phyloP scores from a whole-genome alignment of 2,797 vertebrate species.

The Bradypus variegatus region DNA sequence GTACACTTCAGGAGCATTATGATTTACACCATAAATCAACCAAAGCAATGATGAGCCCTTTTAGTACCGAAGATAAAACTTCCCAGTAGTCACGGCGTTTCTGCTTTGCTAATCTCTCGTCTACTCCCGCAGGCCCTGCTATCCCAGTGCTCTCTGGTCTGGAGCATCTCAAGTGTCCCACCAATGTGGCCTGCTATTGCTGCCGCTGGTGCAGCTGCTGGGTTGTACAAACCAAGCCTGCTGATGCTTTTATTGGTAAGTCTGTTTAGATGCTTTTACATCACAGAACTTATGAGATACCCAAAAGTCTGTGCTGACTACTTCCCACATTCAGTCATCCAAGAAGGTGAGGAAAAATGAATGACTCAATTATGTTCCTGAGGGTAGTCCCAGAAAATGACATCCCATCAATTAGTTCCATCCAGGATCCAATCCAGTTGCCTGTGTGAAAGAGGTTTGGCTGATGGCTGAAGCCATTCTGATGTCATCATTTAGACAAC shows the following conservation, averaged over 20 bases:
- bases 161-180: background rate
- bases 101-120: background rate
- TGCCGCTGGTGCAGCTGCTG: background rate
- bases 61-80: conserved; percentile 19
- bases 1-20: background rate
- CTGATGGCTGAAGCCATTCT: background rate
- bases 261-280: background rate
- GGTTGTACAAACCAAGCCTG: background rate
- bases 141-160: background rate
- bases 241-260: background rate
- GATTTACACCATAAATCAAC: background rate
- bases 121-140: background rate
- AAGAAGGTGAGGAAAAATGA: background rate
- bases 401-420: background rate
- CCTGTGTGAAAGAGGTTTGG: background rate
- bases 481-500: background rate
- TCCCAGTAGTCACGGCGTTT: background rate
- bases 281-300: background rate
- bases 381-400: background rate
- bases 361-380: background rate
- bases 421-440: background rate
- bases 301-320: background rate
- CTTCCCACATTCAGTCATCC: background rate
- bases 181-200: background rate
- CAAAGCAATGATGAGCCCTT: background rate